Base-by-base conservation (phyloP, 92 coral and sea anemone genomes). In the Muricea muricata region DNA sequence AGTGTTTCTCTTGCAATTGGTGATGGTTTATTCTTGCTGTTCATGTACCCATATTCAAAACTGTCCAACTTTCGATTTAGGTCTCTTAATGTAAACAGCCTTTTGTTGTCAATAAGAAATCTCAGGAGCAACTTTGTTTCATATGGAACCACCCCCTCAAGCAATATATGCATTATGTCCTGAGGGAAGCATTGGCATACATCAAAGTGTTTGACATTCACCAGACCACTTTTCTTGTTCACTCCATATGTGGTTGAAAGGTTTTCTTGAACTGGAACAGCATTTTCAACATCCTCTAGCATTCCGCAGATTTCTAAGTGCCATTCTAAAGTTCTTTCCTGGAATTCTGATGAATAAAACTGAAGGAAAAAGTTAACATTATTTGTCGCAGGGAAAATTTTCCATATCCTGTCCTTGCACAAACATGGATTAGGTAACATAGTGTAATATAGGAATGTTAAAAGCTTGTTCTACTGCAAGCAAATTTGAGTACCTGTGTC, bases 81-180 rank as follows among this genome's bases (percentile, higher is more conserved):
- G 18, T 11, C 78, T 25, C 57, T 86, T n/a, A 86, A 56, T 0
- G 79, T 78, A 23, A 86, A 28, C 34, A 60, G 15, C 24, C 69
- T 72, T 15, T 45, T 42, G 4, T 86, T 79, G n/a, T 85, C 89
- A 85, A 85, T 48, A 5, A 86, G 32, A 29, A 68, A 75, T 37
- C 71, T 86, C 29, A 80, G 26, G 24, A 71, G 69, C 13, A 56
- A 54, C 61, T 86, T 86, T 24, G 86, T 80, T 35, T 71, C 82
- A 57, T 86, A 86, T 40, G 90, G 90, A 34, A 86, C 85, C 45
- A 79, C 46, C 21, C 90, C 89, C 32, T 86, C 89, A 28, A 86
- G 76, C 0, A 85, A 77, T 31, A 85, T 67, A 58, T 85, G 85
- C 89, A 85, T 85, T 10, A 78, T 76, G 20, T 85, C 89, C 24